Evolutionary conservation across 2,797 vertebrate species (phyloP), one percentile per base, ranked within the genome.

Genomic region (Rhinophrynus dorsalis): DNA sequence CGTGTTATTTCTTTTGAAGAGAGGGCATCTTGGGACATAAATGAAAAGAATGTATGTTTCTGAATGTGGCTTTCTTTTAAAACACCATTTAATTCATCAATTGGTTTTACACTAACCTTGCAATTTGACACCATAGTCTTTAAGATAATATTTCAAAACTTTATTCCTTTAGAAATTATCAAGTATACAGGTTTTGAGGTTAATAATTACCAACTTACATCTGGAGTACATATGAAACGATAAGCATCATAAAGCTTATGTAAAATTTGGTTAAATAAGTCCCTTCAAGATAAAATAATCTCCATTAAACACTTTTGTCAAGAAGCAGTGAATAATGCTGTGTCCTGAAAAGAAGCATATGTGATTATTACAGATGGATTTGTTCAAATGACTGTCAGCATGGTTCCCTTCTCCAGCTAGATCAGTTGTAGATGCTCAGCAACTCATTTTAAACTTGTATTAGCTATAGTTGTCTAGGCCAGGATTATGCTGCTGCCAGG

Each of bases 281-380:
- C 12, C 47, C 27, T 60, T 69, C 23, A 52, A 9, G 9, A 60
- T 51, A 32, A 62, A 55, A 52, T 62, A 55, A 55, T 70, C 58
- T 70, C 51, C 27, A 35, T 62, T 13, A 60, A 20, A 12, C 13
- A 33, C 27, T 62, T 69, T 44, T 44, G 24, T 33, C 27, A 45
- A 54, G 67, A 27, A 47, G 24, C 35, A 68, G 35, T 24, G 29
- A 29, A 61, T 42, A 13, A 33, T 52, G 18, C 20, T 26, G 8
- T 48, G 58, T 37, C 40, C 58, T 62, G 50, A 40, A 38, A 54
- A 24, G 26, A 52, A 26, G 44, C 45, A 68, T 59, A 50, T 30
- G 55, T 48, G 45, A 50, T 59, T 68, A 58, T 48, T 50, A 26
- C 8, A 60, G 55, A 59, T 29, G 26, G 32, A 68, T 68, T 42